These are phyloP conservation scores for Ramphastos sulfuratus DNA, from an alignment of 2,113 vertebrate genomes.

Conservation along the genomic window DNA sequence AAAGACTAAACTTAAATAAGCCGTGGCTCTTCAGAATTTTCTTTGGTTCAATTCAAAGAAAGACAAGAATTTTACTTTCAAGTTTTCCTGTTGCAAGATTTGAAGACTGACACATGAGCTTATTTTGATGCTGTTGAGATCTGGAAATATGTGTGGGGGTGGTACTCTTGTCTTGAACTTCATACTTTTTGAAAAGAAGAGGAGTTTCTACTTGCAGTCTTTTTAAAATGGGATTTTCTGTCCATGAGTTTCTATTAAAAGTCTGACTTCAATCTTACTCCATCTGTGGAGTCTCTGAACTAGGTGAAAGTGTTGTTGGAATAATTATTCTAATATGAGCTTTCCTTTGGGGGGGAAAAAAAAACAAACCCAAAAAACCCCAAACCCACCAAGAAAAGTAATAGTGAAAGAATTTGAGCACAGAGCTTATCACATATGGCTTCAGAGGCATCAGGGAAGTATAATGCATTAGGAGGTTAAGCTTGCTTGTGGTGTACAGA, in stretches of 20 bases:
- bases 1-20: constrained; percentile 3
- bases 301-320: neutral
- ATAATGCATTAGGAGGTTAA: neutral
- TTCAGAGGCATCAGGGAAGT: neutral
- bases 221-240: constrained; percentile 36
- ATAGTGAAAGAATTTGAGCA: neutral
- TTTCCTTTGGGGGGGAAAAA: neutral
- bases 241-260: constrained; percentile 27
- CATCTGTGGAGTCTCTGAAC: neutral
- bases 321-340: neutral
- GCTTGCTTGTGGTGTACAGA: neutral
- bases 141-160: constrained; percentile 36
- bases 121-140: constrained; percentile 51
- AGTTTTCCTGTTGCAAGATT: neutral
- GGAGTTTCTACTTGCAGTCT: neutral
- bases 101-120: neutral
- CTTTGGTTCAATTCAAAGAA: neutral
- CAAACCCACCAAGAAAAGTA: neutral
- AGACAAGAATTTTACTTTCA: constrained; percentile 15
- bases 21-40: neutral
- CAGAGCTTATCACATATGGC: neutral
- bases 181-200: constrained; percentile 40
- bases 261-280: neutral
- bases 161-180: constrained; percentile 41
- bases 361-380: neutral